These are phyloP conservation scores for Hemithea aestivaria DNA, from an alignment of 2,888 invertebrate species.

Conservation along the genomic window DNA sequence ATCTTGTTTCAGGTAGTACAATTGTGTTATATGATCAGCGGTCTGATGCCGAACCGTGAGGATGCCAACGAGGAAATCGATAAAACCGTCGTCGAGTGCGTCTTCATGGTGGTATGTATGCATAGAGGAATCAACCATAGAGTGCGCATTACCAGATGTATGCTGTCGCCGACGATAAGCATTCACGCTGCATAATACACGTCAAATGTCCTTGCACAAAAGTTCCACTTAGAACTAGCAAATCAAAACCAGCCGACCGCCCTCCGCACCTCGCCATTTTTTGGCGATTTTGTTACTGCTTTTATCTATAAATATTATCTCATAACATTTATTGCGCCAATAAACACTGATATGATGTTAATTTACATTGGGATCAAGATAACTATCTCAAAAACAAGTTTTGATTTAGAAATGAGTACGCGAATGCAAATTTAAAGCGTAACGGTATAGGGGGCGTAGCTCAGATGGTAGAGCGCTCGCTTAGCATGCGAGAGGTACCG, in stretches of 20 bases:
- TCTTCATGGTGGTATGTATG: slow-evolving; percentile 80
- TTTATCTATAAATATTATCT: too few relatives aligned
- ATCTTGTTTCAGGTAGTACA: slow-evolving; percentile 82
- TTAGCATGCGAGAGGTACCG: slow-evolving; percentile 80
- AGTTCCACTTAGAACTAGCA: too few relatives aligned
- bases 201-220: too few relatives aligned
- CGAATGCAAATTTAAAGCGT: slow-evolving; percentile 1
- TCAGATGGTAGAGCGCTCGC: slow-evolving; percentile 80
- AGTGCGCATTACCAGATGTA: too few relatives aligned
- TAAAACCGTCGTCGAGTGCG: slow-evolving; percentile 82
- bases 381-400: slow-evolving; percentile 4
- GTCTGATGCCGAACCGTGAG: slow-evolving; percentile 80
- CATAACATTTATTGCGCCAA: slow-evolving; percentile 2
- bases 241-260: too few relatives aligned
- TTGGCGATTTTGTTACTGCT: too few relatives aligned
- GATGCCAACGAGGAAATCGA: slow-evolving; percentile 70
- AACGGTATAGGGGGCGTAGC: slow-evolving; percentile 67
- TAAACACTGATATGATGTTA: slow-evolving; percentile 2
- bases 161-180: too few relatives aligned
- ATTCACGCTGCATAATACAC: too few relatives aligned
- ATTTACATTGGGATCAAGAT: slow-evolving; percentile 10
- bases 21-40: slow-evolving; percentile 88
- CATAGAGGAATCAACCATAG: too few relatives aligned
- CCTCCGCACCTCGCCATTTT: too few relatives aligned
- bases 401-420: background rate